Base-by-base conservation (phyloP, 2,888 invertebrate genomes). In the Chloromyia formosa region DNA sequence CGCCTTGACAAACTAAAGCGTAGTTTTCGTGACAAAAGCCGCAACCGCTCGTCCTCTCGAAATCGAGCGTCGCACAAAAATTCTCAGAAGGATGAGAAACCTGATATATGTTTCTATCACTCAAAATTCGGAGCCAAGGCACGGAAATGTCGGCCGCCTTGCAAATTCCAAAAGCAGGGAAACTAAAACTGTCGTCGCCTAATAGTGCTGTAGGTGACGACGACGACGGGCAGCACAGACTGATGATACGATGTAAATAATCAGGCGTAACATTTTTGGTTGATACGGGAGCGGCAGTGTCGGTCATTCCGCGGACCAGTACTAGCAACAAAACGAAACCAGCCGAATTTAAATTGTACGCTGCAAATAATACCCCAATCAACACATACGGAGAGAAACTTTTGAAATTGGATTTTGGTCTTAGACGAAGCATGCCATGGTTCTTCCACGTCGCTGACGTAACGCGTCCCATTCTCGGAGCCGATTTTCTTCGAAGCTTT, bases 161-260 rank as follows among this genome's bases (percentile, higher is more conserved):
- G 27, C 27, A 45, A 20, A 20, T 68, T 5, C 27, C 14, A 20
- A 14, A 18, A 18, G 14, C 40, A n/a, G 40, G 12, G 14, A 68
- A 68, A 68, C 68, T 68, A 68, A 23, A 68, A 16, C 9, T 20
- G 64, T 10, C 64, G 42, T 64, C 64, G 64, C 18, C 42, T 10
- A 20, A 4, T 42, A n/a, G 45, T 45, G 45, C 22, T 3, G 16
- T 58, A 12, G 18, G 12, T 20, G 22, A n/a, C n/a, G 22, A 1
- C n/a, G n/a, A n/a, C n/a, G n/a, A n/a, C n/a, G n/a, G n/a, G n/a
- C n/a, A n/a, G n/a, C n/a, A n/a, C n/a, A n/a, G n/a, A n/a, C n/a
- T n/a, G n/a, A n/a, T n/a, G n/a, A n/a, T n/a, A n/a, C n/a, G n/a
- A n/a, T n/a, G n/a, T n/a, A n/a, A n/a, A n/a, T n/a, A n/a, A n/a